Base-by-base conservation (phyloP, 2,888 invertebrate species). In the Pterobdella sp. region DNA sequence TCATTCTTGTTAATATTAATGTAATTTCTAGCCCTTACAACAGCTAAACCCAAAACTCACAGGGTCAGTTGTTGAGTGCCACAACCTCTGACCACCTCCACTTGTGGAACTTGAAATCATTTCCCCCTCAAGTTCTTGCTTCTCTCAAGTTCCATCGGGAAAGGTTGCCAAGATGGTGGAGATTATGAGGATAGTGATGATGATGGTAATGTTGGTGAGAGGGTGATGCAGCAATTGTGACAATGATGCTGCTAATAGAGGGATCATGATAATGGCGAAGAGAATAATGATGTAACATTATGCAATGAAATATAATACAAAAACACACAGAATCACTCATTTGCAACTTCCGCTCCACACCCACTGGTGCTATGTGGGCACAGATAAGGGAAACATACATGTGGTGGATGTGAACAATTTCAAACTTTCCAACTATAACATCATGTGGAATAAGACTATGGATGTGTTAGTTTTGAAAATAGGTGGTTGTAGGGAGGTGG, bases 381-480 rank as follows among this genome's bases (percentile, higher is more conserved):
- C 97, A 74, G 96, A 97, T 85, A 88, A 92, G 79, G 98, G 98
- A 78, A 98, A 98, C 87, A 91, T 97, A 81, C 95, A 97, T 86
- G 89, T 97, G 78, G 92, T 96, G 82, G 92, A 96, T 86, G 90
- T 96, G 80, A 95, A 95, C 86, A 90, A 90, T 80, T 97, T 97
- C 87, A 88, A 89, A 81, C 89, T 98, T 80, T 95, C 95, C 82
- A 95, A 96, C 78, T 98, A 98, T 87, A 89, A 95, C 85, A 94
- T 98, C 87, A 96, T 97, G 88, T 98, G 98, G 98, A 98, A 98
- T 88, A 98, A 98, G 87, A 94, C 96, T 81, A 97, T 98, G 85
- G 98, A 75, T 34, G 37, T 75, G 75, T 75, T 70, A 52, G 75
- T 71, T 31, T 1, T n/a, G 31, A 56, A 3, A 26, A 22, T 22